Evolutionary conservation across 2,888 invertebrate genomes (phyloP), one percentile per base, ranked within the genome.

Genomic region (Podabrus alpinus): DNA sequence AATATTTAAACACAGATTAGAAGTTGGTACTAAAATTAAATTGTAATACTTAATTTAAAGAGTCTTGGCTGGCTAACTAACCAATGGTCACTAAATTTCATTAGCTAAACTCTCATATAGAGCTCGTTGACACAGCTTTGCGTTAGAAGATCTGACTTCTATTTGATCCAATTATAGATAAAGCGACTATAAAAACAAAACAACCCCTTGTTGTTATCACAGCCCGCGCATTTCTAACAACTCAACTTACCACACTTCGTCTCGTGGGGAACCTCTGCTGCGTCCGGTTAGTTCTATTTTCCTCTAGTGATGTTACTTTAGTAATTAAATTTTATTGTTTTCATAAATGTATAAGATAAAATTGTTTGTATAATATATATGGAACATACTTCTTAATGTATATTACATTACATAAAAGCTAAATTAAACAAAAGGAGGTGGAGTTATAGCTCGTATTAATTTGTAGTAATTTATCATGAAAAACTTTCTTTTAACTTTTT

Each of bases 151-250:
- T 72, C 69, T 69, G 69, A 71, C 71, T 71, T 68, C 73, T 72
- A 82, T 83, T 83, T 82, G 83, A 84, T 84, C 84, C 84, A 84
- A 84, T 84, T 84, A 84, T 84, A 84, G 84, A 84, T 84, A 84
- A 81, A 80, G 75, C 77, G 77, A 73, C 80, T 78, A 82, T 83
- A 83, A 84, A 84, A 84, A 83, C 82, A 84, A 82, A 83, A 83
- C 83, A 83, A 82, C 81, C 81, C 81, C 70, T 73, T 77, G 69
- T 72, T 72, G 81, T 81, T 82, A 82, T 83, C 82, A 80, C 80
- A 69, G 77, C 75, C 76, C 78, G 76, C 78, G 81, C 80, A 82
- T 82, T 83, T 80, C 81, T 80, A 82, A 83, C 82, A 83, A 82
- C 83, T 83, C 81, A 81, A 83, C 83, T 81, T 82, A 81, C 81